Percentiles rank a stretch among this genome's conserved stretches.
phyloP scores from a whole-genome alignment of 2,888 invertebrate genomes.

The Tachina grossa region DNA sequence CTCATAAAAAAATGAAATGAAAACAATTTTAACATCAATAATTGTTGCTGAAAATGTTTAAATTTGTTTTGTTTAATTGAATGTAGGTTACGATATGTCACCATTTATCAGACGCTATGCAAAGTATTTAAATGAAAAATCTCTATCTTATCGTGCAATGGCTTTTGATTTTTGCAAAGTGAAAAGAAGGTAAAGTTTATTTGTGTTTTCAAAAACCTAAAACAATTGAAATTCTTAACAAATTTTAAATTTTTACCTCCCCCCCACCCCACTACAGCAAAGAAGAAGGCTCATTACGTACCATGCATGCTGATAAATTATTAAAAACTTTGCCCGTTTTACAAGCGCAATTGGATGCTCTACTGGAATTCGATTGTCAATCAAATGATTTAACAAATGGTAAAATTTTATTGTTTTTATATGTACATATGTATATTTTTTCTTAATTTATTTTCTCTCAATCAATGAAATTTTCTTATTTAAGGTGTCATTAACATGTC shows the following conservation, averaged over 20 bases:
- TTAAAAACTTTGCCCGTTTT: slow-evolving; percentile 97
- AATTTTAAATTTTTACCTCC: slow-evolving; percentile 4
- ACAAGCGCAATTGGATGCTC: slow-evolving; percentile 96
- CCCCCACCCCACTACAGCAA: slow-evolving; percentile 88
- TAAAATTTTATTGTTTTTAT: slow-evolving; percentile 51
- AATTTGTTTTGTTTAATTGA: slow-evolving; percentile 43
- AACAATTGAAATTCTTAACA: slow-evolving; percentile 5
- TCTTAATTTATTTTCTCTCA: neutral
- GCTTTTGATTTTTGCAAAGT: slow-evolving; percentile 99
- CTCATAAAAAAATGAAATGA: neutral
- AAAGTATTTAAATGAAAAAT: slow-evolving; percentile 99
- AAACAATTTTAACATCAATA: neutral
- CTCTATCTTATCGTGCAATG: slow-evolving; percentile 98
- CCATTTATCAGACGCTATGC: slow-evolving; percentile 99
- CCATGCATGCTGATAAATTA: slow-evolving; percentile 98
- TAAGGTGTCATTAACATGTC: slow-evolving; percentile 97
- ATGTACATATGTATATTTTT: slow-evolving; percentile 10
- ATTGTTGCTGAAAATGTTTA: slow-evolving; percentile 27
- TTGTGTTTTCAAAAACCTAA: neutral
- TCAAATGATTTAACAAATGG: slow-evolving; percentile 98
- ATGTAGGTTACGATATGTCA: slow-evolving; percentile 98
- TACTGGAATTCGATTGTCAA: slow-evolving; percentile 98
- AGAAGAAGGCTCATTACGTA: slow-evolving; percentile 97
- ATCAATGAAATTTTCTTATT: slow-evolving; percentile 18
- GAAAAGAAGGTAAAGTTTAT: slow-evolving; percentile 93